Evolutionary conservation across 2,888 invertebrate species (phyloP).

Genomic region (Drosophila birchii): DNA sequence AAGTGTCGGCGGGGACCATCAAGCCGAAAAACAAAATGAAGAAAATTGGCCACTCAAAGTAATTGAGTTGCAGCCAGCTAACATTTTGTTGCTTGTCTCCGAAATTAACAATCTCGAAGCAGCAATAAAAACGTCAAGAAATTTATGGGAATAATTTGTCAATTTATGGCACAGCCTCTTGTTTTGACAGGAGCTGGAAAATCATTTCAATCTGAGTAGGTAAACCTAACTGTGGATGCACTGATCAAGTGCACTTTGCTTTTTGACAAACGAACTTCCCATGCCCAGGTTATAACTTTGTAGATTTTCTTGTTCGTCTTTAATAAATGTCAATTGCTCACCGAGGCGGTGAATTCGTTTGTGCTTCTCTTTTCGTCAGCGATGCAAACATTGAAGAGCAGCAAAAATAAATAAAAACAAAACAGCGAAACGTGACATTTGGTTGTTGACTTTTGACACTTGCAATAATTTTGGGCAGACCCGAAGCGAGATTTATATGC

Average conservation of each 20-base stretch:
- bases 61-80: conserved; percentile 56
- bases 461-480: conserved; percentile 67
- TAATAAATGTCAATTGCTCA: conserved; percentile 74
- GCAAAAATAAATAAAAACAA: conserved; percentile 47
- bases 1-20: conserved; percentile 50
- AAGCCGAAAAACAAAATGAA: conserved; percentile 29
- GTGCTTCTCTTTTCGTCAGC: conserved; percentile 41
- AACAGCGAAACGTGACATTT: conserved; percentile 77
- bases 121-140: conserved; percentile 64
- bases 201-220: conserved; percentile 62
- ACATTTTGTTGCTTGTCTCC: conserved; percentile 41
- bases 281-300: conserved; percentile 12
- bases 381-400: conserved; percentile 37
- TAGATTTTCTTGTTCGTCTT: conserved; percentile 26
- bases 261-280: conserved; percentile 12
- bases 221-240: conserved; percentile 38
- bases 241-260: conserved; percentile 61
- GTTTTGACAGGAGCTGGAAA: conserved; percentile 71
- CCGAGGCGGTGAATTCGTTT: conserved; percentile 37
- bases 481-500: conserved; percentile 65
- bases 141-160: conserved; percentile 72
- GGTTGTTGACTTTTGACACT: conserved; percentile 78
- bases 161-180: conserved; percentile 55
- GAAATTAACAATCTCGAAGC: conserved; percentile 30
- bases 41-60: conserved; percentile 66